Evolutionary conservation across 2,888 invertebrate genomes (phyloP).

Genomic region (Parochlus steinenii): DNA sequence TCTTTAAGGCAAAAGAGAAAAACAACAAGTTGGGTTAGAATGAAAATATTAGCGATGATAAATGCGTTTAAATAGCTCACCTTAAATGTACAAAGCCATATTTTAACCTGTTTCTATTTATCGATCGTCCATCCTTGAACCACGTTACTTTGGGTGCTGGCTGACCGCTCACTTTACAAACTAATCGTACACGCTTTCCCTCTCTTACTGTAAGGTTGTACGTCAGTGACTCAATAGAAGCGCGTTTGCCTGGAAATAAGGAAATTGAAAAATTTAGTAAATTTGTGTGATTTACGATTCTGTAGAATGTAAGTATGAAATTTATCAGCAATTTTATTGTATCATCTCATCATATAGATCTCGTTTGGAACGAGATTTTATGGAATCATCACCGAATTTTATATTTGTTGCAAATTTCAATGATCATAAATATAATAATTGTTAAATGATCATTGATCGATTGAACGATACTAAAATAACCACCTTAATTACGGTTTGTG

Average conservation of each 20-base stretch:
- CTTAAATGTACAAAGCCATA: constrained; percentile 30
- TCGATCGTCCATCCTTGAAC: constrained; percentile 56
- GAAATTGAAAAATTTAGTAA: too few relatives aligned
- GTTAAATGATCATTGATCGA: too few relatives aligned
- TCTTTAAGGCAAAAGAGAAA: constrained; percentile 35
- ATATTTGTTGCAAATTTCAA: too few relatives aligned
- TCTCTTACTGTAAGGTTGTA: constrained; percentile 19
- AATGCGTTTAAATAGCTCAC: constrained; percentile 20
- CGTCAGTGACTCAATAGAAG: constrained; percentile 27
- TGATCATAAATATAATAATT: too few relatives aligned
- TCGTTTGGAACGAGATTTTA: too few relatives aligned
- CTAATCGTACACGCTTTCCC: constrained; percentile 43
- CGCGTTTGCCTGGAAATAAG: constrained; percentile 33
- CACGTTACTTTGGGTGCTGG: constrained; percentile 71
- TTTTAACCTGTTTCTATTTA: constrained; percentile 28
- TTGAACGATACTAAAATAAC: too few relatives aligned
- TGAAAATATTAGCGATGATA: constrained; percentile 1
- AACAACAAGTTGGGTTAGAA: constrained; percentile 4
- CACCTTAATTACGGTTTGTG: too few relatives aligned
- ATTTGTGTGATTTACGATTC: too few relatives aligned
- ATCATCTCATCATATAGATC: too few relatives aligned
- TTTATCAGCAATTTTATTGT: too few relatives aligned
- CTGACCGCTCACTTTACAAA: constrained; percentile 57
- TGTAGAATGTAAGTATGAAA: too few relatives aligned
- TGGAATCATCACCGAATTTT: too few relatives aligned